Conservation (phyloP, 2,113 vertebrate species). For the Oceanodroma tethys region DNA sequence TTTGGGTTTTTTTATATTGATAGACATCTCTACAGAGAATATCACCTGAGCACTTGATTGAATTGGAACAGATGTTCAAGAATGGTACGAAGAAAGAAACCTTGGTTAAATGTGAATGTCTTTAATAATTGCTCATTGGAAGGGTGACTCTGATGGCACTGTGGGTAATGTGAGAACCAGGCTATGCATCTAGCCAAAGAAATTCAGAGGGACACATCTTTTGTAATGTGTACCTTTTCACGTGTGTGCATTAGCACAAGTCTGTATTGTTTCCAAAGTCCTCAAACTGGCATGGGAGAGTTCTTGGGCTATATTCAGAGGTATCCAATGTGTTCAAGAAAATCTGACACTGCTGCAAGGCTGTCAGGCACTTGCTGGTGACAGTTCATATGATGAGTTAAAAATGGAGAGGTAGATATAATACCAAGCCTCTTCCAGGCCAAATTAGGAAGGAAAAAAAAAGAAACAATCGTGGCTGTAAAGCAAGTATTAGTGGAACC, state of each 20-base stretch:
- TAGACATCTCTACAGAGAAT: not conserved
- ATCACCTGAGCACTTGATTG: not conserved
- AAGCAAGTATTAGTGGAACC: not conserved
- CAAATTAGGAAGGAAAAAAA: not conserved
- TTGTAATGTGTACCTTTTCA: not conserved
- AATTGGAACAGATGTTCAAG: not conserved
- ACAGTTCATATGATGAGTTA: not conserved
- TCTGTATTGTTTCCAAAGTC: not conserved
- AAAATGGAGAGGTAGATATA: not conserved
- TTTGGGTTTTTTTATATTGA: not conserved
- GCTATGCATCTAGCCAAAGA: not conserved
- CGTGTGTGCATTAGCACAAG: not conserved
- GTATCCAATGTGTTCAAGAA: not conserved
- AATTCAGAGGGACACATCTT: not conserved
- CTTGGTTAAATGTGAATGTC: not conserved
- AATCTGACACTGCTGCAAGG: not conserved
- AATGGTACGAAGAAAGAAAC: not conserved
- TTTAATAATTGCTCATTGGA: not conserved
- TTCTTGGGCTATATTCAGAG: not conserved
- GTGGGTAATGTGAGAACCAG: not conserved
- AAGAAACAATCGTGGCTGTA: not conserved
- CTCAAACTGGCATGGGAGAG: not conserved
- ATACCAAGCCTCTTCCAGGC: not conserved
- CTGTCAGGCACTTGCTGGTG: not conserved
- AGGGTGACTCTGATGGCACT: not conserved